Percentiles rank a stretch among this genome's conserved stretches.
phyloP scores from a whole-genome alignment of 2,888 invertebrate genomes.

The Eupithecia abbreviata region DNA sequence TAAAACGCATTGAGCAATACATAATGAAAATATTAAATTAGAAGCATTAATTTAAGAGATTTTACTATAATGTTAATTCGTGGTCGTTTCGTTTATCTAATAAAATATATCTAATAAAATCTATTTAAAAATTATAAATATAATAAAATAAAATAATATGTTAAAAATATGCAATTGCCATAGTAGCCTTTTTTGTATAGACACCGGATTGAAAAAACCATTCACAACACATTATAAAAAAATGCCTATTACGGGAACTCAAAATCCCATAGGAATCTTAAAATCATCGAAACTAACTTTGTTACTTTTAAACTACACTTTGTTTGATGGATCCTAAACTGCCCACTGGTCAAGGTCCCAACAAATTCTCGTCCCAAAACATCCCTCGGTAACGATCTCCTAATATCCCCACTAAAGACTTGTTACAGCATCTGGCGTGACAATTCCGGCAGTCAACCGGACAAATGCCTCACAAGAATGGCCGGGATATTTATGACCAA shows the following conservation, averaged over 20 bases:
- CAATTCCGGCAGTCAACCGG: slow-evolving; percentile 59
- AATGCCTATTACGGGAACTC: neutral
- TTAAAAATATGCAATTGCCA: too few species aligned
- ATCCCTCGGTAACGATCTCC: slow-evolving; percentile 27
- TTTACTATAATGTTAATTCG: too few species aligned
- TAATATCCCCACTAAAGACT: slow-evolving; percentile 39
- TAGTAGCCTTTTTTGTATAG: too few species aligned
- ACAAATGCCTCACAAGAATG: slow-evolving; percentile 72
- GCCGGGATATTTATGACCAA: slow-evolving; percentile 65
- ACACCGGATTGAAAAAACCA: too few species aligned
- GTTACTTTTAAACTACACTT: neutral
- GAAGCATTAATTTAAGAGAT: too few species aligned
- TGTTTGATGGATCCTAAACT: neutral
- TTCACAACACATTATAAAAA: too few species aligned
- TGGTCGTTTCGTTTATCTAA: too few species aligned
- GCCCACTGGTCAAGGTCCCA: slow-evolving; percentile 6
- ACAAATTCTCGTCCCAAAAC: slow-evolving; percentile 12
- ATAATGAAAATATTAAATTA: too few species aligned
- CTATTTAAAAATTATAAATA: too few species aligned
- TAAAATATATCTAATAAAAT: too few species aligned
- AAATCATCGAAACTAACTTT: neutral
- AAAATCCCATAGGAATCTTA: neutral
- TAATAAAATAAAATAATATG: too few species aligned
- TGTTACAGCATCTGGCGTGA: slow-evolving; percentile 44
- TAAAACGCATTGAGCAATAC: neutral